Percentiles rank a stretch among this genome's conserved stretches.
phyloP scores from a whole-genome alignment of 2,888 invertebrate genomes.

The Trichogramma evanescens region DNA sequence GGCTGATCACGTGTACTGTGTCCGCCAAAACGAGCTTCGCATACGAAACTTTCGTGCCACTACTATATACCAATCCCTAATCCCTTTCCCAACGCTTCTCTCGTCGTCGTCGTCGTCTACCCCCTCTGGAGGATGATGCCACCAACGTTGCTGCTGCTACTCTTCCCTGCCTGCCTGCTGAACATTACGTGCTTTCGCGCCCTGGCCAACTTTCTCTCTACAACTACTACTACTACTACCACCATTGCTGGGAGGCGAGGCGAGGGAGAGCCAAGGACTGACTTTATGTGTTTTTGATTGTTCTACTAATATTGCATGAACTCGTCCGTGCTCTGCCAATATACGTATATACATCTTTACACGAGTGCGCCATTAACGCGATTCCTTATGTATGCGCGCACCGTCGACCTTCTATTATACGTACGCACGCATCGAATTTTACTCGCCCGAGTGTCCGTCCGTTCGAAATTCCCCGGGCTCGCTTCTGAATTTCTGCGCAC shows the following conservation, averaged over 20 bases:
- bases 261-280: not conserved
- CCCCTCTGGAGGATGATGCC: not conserved
- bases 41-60: slow-evolving; percentile 38
- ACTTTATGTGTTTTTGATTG: slow-evolving; percentile 23
- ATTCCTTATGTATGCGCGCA: not conserved
- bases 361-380: not conserved
- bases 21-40: slow-evolving; percentile 41
- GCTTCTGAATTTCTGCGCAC: too few species aligned
- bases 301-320: slow-evolving; percentile 21
- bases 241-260: too few species aligned
- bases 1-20: slow-evolving; percentile 44
- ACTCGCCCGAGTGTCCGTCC: not conserved
- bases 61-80: slow-evolving; percentile 22
- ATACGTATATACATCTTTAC: not conserved
- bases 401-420: not conserved
- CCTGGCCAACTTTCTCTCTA: not conserved
- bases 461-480: not conserved
- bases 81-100: slow-evolving; percentile 25
- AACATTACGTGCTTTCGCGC: slow-evolving; percentile 16
- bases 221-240: not conserved
- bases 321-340: slow-evolving; percentile 6
- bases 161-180: not conserved
- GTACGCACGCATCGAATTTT: not conserved
- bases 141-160: not conserved
- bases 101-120: slow-evolving; percentile 7